Base-by-base conservation (phyloP, 1,140 invertebrate genomes). In the Atopsyche davidsoni region DNA sequence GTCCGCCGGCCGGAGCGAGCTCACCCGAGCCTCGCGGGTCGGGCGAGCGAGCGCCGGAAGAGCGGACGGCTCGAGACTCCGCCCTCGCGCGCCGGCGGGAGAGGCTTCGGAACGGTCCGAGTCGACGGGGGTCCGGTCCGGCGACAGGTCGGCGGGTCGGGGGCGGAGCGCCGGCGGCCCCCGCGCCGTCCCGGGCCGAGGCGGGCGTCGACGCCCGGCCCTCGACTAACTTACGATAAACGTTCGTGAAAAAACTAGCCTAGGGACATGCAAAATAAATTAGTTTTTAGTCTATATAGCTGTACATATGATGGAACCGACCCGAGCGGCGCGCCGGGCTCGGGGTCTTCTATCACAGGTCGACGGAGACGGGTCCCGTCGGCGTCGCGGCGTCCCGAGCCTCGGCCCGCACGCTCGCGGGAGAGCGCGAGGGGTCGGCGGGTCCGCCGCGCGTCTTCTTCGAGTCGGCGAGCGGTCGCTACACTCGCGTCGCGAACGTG, bases 401-500 rank as follows among this genome's bases (percentile, higher is more conserved):
- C n/a, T n/a, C n/a, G n/a, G n/a, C n/a, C 24, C 18, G 23, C 19
- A 44, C 31, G 24, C 31, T 9, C 9, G 17, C 23, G 18, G 4
- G 35, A 35, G n/a, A n/a, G n/a, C n/a, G n/a, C n/a, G n/a, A n/a
- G n/a, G n/a, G n/a, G n/a, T n/a, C n/a, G 25, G 7, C 7, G 14
- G 14, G 17, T n/a, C 11, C 11, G 3, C 6, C 38, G 14, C 11
- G 3, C 38, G n/a, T 23, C 25, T 46, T 42, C 28, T 53, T 64
- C 66, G 66, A 62, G 59, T 50, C 46, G 51, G 58, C 61, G 61
- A 57, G 64, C 58, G 58, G 58, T 53, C 42, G 71, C 72, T 74
- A 74, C 64, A 74, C 72, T 69, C 72, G 70, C 59, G 72, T 74
- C 45, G 72, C 72, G 60, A 72, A 74, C 61, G 70, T 73, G 13